Evolutionary conservation across 2,888 invertebrate genomes (phyloP).

Genomic region (Lasioglossum morio): DNA sequence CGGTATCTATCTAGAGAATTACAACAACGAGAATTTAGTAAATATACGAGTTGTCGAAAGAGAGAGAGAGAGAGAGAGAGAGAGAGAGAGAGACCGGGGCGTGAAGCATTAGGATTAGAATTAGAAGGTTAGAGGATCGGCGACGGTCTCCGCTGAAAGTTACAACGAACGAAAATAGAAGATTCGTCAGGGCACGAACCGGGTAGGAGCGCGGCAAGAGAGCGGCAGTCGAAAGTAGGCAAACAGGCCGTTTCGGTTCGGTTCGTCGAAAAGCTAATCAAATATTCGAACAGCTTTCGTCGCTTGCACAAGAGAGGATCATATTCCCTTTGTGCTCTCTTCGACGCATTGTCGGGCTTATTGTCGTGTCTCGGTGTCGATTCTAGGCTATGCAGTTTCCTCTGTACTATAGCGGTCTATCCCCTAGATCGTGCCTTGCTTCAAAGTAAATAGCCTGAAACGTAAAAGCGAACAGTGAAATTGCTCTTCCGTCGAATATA

Average conservation of each 20-base stretch:
- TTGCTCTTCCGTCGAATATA: neutral
- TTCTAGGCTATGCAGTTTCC: neutral
- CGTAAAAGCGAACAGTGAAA: neutral
- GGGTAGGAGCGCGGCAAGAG: neutral
- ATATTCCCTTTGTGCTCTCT: conserved; percentile 5
- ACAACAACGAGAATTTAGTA: neutral
- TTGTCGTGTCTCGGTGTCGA: conserved; percentile 1
- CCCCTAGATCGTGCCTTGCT: neutral
- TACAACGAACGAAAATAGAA: neutral
- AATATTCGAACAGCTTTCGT: conserved; percentile 11
- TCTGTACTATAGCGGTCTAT: neutral
- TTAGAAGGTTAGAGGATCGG: neutral
- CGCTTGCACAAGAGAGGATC: neutral
- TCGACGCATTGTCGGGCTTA: neutral
- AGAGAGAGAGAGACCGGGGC: neutral
- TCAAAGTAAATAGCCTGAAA: neutral
- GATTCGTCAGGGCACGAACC: neutral
- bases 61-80: no score
- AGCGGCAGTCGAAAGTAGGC: conserved; percentile 4
- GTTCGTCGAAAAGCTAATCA: conserved; percentile 12
- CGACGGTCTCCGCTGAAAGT: neutral
- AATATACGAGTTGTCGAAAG: no score
- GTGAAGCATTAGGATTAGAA: neutral
- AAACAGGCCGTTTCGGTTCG: conserved; percentile 14
- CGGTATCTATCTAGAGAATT: conserved; percentile 87